These are phyloP conservation scores for Corythornis cristatus DNA, from an alignment of 2,113 vertebrate species.

Conservation along the genomic window DNA sequence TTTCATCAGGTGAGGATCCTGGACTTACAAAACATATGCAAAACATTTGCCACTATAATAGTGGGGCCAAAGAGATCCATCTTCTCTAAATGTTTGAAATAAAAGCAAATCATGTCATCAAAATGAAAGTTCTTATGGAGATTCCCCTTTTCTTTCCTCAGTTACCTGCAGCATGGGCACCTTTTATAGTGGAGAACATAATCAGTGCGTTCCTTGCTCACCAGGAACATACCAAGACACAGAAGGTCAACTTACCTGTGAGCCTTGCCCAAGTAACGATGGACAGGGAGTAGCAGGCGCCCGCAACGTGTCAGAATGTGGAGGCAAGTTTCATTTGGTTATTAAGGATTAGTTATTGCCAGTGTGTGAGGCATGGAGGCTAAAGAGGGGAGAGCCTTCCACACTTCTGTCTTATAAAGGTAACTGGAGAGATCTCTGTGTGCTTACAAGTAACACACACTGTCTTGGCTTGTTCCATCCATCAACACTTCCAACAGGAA, in stretches of 20 bases:
- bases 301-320: slow-evolving; percentile 90
- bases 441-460: background rate
- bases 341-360: background rate
- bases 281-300: slow-evolving; percentile 84
- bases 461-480: background rate
- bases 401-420: background rate
- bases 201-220: slow-evolving; percentile 84
- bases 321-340: slow-evolving; percentile 79
- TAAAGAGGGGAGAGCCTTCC: background rate
- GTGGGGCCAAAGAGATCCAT: background rate
- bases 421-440: background rate
- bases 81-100: background rate
- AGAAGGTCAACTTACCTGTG: slow-evolving; percentile 89
- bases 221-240: slow-evolving; percentile 92
- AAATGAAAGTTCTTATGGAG: background rate
- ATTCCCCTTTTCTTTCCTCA: slow-evolving; percentile 66
- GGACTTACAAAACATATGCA: background rate
- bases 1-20: background rate
- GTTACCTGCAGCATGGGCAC: slow-evolving; percentile 87
- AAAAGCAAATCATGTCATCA: background rate
- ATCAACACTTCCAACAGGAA: background rate
- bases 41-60: background rate
- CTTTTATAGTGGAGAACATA: slow-evolving; percentile 88
- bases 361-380: background rate
- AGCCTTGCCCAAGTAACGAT: slow-evolving; percentile 89